Evolutionary conservation across 2,113 vertebrate species (phyloP), one percentile per base, ranked within the genome.

Genomic region (Calcarius ornatus): DNA sequence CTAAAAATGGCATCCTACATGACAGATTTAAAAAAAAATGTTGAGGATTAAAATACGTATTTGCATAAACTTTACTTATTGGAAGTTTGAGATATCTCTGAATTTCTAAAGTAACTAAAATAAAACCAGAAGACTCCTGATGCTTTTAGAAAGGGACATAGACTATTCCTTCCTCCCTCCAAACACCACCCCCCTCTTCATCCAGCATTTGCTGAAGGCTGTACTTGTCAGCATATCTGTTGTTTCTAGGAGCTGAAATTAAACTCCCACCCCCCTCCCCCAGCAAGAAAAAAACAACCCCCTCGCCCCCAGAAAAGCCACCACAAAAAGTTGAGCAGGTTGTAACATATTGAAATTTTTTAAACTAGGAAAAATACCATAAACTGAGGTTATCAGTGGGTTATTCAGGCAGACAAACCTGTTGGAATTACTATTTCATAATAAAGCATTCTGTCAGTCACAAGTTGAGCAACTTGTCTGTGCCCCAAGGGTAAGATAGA

Each of bases 1-100:
- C 81, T 90, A 84, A 81, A 94, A 90, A 4, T 83, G 60, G 76
- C 86, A 94, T 90, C 56, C 68, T 90, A 50, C 43, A 45, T 92
- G 88, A 70, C 71, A 88, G 30, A 90, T 50, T 77, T 0, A 11
- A 45, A 80, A 63, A 63, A 56, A 70, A 17, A 47, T 2, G 22
- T 13, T 72, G 21, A 77, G 47, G 42, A 86, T 86, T 77, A 83
- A 88, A 91, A 81, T 73, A 56, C 3, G 0, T 86, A 82, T 73
- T 95, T 95, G 35, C 73, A 38, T 64, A 42, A 79, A 77, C 21
- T 76, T 86, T 63, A 23, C 53, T 72, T 85, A 8, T 7, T 9
- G 8, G 31, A 48, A 86, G 23, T 85, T 79, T 61, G n/a, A 68
- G 38, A 35, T 71, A 17, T 60, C 63, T 85, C 73, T 91, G 47